Percentiles rank a stretch among this genome's conserved stretches.
Evolutionary conservation across 2,797 vertebrate species (phyloP).

Genomic region (Hemibagrus guttatus): DNA sequence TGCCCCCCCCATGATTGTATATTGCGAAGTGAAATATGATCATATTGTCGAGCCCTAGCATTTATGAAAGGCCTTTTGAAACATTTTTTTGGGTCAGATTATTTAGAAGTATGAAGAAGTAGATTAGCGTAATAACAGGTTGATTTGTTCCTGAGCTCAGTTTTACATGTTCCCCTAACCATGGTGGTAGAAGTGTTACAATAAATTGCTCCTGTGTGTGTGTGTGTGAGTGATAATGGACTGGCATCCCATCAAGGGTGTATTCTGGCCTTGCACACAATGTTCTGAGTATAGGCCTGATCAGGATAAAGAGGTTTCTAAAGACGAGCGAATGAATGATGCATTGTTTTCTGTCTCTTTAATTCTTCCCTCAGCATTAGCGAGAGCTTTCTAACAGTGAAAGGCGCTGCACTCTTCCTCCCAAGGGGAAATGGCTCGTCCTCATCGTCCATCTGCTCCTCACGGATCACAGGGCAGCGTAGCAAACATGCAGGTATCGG

Average conservation of each 20-base stretch:
- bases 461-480: constrained; percentile 85
- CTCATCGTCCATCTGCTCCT: constrained; percentile 75
- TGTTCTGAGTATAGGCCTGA: not conserved
- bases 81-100: not conserved
- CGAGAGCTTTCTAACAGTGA: constrained; percentile 97
- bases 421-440: constrained; percentile 89
- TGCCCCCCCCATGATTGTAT: too few species aligned
- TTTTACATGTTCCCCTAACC: not conserved
- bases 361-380: constrained; percentile 81
- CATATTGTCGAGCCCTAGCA: too few species aligned
- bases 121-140: not conserved
- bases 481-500: constrained; percentile 93
- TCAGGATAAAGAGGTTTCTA: not conserved
- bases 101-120: not conserved
- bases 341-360: not conserved
- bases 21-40: not conserved
- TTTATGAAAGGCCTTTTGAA: not conserved
- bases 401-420: constrained; percentile 97
- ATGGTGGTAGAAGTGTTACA: not conserved
- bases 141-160: not conserved
- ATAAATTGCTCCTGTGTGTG: not conserved
- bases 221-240: not conserved
- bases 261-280: constrained; percentile 7
- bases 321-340: not conserved
- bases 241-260: not conserved